Base-by-base conservation (phyloP, 2,888 invertebrate species). In the Drosophila suboccidentalis region DNA sequence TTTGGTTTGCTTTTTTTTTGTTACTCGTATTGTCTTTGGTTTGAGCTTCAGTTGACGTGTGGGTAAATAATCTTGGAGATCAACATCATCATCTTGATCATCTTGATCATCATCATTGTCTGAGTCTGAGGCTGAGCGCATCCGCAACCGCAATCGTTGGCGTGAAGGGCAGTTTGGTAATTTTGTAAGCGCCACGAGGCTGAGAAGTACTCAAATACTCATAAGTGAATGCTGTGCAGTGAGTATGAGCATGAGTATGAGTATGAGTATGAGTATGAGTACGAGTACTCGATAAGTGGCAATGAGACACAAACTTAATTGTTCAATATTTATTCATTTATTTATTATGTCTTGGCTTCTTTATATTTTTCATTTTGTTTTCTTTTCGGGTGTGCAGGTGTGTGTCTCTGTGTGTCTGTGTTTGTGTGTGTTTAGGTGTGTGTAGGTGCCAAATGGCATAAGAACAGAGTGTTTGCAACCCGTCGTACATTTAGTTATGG, bases 121-220 rank as follows among this genome's bases (percentile, higher is more conserved):
- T 15, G 15, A 17, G 32, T 47, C 15, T 15, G 15, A 17, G 49
- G 38, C 43, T 10, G 19, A 34, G 44, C 54, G 34, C 78, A 63
- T 53, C 71, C 44, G 34, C 64, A 78, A 69, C 69, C 66, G 67
- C 80, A 82, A 85, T 26, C 26, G 71, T 59, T 34, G 72, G 76
- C 90, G 81, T 89, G 90, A 89, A 87, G 90, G 86, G 84, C 89
- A 81, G 66, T 57, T 73, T 71, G 77, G 83, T 85, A 89, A 85
- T 87, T 66, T 81, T 85, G 87, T 85, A 87, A 76, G 84, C 85
- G 69, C 76, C 59, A 70, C 89, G 89, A 85, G 84, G 84, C 87
- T 85, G 87, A 71, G 87, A 84, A 79, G 63, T 59, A 71, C 57
- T 75, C 59, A 36, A 46, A 69, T 54, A 43, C 46, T 65, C 67